Percentiles rank a stretch among this genome's conserved stretches.
phyloP scores from a whole-genome alignment of 1,140 invertebrate genomes.

The Brachionus rubens region DNA sequence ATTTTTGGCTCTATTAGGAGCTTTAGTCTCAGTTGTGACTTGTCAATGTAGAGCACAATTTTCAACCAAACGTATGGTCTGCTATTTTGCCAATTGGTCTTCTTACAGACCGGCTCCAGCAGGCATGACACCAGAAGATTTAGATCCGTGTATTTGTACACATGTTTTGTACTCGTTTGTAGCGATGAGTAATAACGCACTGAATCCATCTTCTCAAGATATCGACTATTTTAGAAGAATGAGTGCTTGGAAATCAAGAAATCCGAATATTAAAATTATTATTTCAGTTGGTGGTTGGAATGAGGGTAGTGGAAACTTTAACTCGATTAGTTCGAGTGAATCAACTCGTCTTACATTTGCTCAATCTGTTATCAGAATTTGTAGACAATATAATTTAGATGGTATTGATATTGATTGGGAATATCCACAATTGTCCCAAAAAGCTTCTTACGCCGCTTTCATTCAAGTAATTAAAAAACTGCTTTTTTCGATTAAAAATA shows the following conservation, averaged over 20 bases:
- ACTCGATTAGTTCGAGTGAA: constrained; percentile 49
- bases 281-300: constrained; percentile 94
- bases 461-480: constrained; percentile 64
- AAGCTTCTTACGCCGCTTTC: constrained; percentile 79
- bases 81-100: constrained; percentile 50
- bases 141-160: constrained; percentile 72
- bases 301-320: constrained; percentile 67
- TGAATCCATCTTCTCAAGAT: constrained; percentile 54
- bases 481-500: not conserved
- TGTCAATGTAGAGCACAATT: constrained; percentile 39
- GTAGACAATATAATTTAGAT: constrained; percentile 87
- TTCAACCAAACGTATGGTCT: constrained; percentile 19
- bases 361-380: constrained; percentile 70
- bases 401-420: constrained; percentile 92
- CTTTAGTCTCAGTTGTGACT: not conserved
- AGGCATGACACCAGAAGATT: constrained; percentile 65
- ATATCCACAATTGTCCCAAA: constrained; percentile 83
- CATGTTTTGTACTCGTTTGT: constrained; percentile 77
- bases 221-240: constrained; percentile 65
- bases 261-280: constrained; percentile 84
- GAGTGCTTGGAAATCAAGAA: constrained; percentile 84
- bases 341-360: constrained; percentile 50
- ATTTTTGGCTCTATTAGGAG: not conserved
- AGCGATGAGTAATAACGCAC: constrained; percentile 63
- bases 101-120: constrained; percentile 52